These are phyloP conservation scores for Otocyon megalotis DNA, from an alignment of 2,113 vertebrate species.

Conservation along the genomic window DNA sequence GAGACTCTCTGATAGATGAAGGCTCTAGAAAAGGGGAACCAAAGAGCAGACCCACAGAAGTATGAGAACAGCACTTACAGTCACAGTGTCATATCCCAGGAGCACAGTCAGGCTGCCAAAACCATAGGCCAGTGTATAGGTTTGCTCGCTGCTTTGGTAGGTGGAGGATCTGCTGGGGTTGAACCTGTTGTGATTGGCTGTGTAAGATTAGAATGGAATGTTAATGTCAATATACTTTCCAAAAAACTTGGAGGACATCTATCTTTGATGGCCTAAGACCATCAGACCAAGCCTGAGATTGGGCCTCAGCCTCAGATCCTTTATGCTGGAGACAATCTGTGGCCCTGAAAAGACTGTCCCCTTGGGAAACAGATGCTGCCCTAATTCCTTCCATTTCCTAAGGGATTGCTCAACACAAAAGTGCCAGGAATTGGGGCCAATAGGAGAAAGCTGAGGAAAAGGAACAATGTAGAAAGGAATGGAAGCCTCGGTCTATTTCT, in stretches of 20 bases:
- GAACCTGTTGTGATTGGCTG: slow-evolving; percentile 84
- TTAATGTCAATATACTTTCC: not conserved
- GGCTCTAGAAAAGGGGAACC: not conserved
- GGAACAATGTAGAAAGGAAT: not conserved
- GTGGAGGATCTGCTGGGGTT: slow-evolving; percentile 79
- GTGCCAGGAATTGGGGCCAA: not conserved
- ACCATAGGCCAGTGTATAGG: slow-evolving; percentile 80
- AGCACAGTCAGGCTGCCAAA: slow-evolving; percentile 77
- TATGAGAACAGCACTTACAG: slow-evolving; percentile 73
- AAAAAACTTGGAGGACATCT: not conserved
- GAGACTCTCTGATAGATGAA: not conserved
- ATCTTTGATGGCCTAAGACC: not conserved
- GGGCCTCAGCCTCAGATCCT: not conserved
- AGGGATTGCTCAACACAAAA: not conserved
- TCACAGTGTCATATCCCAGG: slow-evolving; percentile 85
- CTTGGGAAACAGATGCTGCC: not conserved
- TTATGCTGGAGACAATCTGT: not conserved
- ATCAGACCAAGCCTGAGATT: not conserved
- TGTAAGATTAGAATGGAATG: not conserved
- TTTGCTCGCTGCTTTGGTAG: slow-evolving; percentile 55
- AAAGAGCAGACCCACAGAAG: not conserved
- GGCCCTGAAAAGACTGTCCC: not conserved
- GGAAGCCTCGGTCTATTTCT: not conserved
- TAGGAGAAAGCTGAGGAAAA: not conserved
- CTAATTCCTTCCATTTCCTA: not conserved